phyloP scores from a whole-genome alignment of 2,888 invertebrate genomes.

The Glaucopsyche alexis region DNA sequence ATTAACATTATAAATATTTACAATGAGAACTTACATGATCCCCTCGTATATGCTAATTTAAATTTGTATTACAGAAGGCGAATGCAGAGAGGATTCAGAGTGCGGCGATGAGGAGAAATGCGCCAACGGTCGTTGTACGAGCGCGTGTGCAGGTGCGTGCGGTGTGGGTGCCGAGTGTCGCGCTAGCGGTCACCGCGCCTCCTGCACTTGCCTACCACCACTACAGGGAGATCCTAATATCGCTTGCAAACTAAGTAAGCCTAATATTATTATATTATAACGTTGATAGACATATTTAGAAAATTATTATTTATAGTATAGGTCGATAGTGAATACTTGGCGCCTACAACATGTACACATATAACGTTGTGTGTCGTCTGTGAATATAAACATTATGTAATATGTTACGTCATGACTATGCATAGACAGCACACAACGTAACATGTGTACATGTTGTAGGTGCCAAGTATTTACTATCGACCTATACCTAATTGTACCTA shows the following conservation, averaged over 20 bases:
- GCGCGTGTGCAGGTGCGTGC: constrained; percentile 88
- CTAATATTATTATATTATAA: constrained; percentile 2
- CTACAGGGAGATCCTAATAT: constrained; percentile 89
- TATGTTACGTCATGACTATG: too few species aligned
- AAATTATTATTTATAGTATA: too few species aligned
- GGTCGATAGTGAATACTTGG: too few species aligned
- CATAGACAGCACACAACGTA: too few species aligned
- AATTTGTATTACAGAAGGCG: constrained; percentile 58
- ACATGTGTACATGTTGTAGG: too few species aligned
- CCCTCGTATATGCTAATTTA: background rate
- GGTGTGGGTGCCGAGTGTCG: constrained; percentile 89
- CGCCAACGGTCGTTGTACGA: constrained; percentile 85
- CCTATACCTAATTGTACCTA: too few species aligned
- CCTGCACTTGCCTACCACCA: constrained; percentile 87
- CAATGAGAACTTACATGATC: background rate
- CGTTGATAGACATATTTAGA: background rate
- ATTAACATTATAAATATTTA: background rate
- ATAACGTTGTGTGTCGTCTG: too few species aligned
- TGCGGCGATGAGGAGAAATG: constrained; percentile 87
- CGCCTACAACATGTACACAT: too few species aligned
- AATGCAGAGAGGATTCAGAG: constrained; percentile 86
- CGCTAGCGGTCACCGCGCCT: constrained; percentile 86
- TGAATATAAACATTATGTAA: too few species aligned
- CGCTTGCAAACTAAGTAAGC: constrained; percentile 82
- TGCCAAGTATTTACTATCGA: too few species aligned